These are phyloP conservation scores for Drosophila incognita DNA, from an alignment of 2,888 invertebrate genomes.

Conservation along the genomic window DNA sequence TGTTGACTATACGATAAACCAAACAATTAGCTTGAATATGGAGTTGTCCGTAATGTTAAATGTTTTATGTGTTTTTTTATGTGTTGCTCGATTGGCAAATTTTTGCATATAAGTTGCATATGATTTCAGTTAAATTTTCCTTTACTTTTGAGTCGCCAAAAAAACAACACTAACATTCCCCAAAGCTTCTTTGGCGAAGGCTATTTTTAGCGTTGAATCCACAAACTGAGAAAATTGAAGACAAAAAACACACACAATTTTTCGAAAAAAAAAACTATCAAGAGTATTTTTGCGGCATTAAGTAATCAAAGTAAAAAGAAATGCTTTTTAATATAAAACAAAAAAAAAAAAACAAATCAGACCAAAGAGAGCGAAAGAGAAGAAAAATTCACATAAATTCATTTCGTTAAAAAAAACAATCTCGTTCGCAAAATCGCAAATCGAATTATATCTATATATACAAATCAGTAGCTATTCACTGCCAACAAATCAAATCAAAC, in stretches of 20 bases:
- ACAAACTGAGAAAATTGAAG: conserved; percentile 19
- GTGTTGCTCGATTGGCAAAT: conserved; percentile 68
- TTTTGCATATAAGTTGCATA: conserved; percentile 38
- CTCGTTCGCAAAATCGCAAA: conserved; percentile 66
- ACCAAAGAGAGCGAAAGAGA: conserved; percentile 78
- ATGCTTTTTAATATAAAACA: conserved; percentile 40
- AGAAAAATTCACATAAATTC: conserved; percentile 65
- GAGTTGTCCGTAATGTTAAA: conserved; percentile 17
- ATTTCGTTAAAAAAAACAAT: conserved; percentile 52
- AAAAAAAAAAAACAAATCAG: conserved; percentile 40
- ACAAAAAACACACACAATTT: conserved; percentile 26
- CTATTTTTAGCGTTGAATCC: conserved; percentile 18
- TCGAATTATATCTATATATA: conserved; percentile 25
- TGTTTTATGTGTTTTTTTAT: conserved; percentile 63
- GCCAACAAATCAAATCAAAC: conserved; percentile 29
- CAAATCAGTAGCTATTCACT: conserved; percentile 52
- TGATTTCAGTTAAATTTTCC: conserved; percentile 27
- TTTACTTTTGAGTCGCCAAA: conserved; percentile 22
- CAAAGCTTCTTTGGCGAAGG: conserved; percentile 24
- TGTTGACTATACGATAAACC: conserved; percentile 42
- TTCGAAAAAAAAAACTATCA: conserved; percentile 25
- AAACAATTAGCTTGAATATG: conserved; percentile 56
- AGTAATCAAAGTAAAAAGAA: conserved; percentile 40
- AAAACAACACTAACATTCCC: conserved; percentile 14
- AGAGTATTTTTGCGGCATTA: conserved; percentile 69